Base-by-base conservation (phyloP, 1,140 invertebrate species). In the Venturia canescens region DNA sequence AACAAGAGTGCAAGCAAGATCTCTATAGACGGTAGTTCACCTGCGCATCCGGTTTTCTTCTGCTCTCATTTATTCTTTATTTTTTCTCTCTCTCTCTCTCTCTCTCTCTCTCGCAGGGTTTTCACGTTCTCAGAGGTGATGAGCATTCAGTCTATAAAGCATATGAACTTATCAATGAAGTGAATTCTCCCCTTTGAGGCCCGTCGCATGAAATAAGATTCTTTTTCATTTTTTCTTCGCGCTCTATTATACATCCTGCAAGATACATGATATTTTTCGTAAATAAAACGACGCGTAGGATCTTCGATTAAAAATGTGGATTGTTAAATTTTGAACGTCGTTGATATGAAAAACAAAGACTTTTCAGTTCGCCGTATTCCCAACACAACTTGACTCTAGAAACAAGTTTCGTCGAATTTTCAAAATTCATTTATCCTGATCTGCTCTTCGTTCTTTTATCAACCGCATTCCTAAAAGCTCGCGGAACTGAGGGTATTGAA, bases 11-110 rank as follows among this genome's bases (percentile, higher is more conserved):
- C 70, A 69, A 76, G 80, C 82, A 57, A n/a, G 15, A 29, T 29
- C 27, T 38, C 50, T 66, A 48, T 70, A 50, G 38, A 78, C 57
- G 57, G 57, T 63, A 88, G 88, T 89, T 90, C 88, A 89, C 88
- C 89, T 89, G 89, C 89, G 86, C 85, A 90, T 90, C 89, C 89
- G 89, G 89, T 90, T 90, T 88, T 89, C 87, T 87, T 84, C 83
- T 87, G 84, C 84, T 85, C 82, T 83, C 82, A 82, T 81, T 82
- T 80, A 38, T 80, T 79, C 78, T 48, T 72, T 78, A 63, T 63
- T 23, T 63, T n/a, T 63, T 63, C 11, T 21, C 23, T 27, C 26
- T 66, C 72, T 34, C 57, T 29, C 23, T 69, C 16, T 78, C 31
- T 63, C 50, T 50, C 26, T 74, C 23, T 77, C 74, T 60, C 53